Conservation (phyloP, 35 echinoderm and acorn worm species). For the Apostichopus parvimensis region DNA sequence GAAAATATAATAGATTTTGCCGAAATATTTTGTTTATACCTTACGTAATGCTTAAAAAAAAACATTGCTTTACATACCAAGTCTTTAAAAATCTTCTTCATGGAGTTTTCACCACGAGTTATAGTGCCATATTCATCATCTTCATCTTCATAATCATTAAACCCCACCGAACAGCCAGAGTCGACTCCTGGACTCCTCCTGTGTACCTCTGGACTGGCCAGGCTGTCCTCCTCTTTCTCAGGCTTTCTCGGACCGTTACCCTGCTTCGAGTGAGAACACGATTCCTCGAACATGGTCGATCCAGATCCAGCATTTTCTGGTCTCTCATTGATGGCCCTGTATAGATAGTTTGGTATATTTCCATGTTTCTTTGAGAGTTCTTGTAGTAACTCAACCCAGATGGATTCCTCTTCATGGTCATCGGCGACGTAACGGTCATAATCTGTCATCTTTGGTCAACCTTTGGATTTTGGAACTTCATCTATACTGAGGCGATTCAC, state of each 20-base stretch:
- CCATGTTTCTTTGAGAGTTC: conserved; percentile 33
- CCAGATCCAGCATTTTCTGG: not conserved
- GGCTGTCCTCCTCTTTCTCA: not conserved
- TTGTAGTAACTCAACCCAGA: not conserved
- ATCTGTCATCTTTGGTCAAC: not conserved
- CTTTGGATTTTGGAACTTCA: too few relatives aligned
- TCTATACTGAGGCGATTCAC: too few relatives aligned
- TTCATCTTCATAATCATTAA: conserved; percentile 42
- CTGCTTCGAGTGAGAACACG: not conserved
- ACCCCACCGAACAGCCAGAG: conserved; percentile 39
- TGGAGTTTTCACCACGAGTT: not conserved
- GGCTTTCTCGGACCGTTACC: not conserved
- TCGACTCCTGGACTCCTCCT: conserved; percentile 40
- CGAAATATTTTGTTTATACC: too few relatives aligned
- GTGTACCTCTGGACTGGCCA: conserved; percentile 21
- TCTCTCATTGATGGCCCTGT: not conserved
- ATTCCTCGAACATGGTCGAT: not conserved
- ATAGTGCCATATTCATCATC: not conserved
- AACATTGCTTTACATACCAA: not conserved
- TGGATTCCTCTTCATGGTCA: not conserved
- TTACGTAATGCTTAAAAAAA: too few relatives aligned
- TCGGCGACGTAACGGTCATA: not conserved
- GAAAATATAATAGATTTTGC: too few relatives aligned
- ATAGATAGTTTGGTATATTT: conserved; percentile 17
- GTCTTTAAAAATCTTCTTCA: not conserved